Conservation (phyloP, 2,797 vertebrate genomes). For the Pygocentrus nattereri region DNA sequence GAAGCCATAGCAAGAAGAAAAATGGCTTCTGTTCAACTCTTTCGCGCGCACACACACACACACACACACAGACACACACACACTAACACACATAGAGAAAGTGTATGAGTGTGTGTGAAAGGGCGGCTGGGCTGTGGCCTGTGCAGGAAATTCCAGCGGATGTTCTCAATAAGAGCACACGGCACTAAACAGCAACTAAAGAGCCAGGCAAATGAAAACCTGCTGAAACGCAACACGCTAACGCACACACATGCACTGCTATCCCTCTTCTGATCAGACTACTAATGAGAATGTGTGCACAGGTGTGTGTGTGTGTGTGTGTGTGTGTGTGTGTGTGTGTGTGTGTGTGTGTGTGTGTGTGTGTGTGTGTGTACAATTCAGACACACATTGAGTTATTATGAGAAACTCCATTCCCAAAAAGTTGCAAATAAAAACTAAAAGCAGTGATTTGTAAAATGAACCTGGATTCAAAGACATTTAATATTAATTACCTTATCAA, state of each 20-base stretch:
- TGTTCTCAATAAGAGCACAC: conserved; percentile 80
- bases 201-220: conserved; percentile 76
- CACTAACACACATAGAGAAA: conserved; percentile 26
- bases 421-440: too few relatives aligned
- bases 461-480: too few relatives aligned
- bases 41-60: conserved; percentile 9
- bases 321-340: too few relatives aligned
- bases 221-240: conserved; percentile 69
- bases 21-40: conserved; percentile 12
- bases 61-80: conserved; percentile 9
- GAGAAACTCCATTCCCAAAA: too few relatives aligned
- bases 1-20: conserved; percentile 14
- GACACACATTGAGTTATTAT: too few relatives aligned
- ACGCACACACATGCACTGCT: conserved; percentile 35
- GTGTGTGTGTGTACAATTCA: too few relatives aligned
- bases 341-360: too few relatives aligned
- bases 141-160: conserved; percentile 82
- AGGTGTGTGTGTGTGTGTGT: not conserved
- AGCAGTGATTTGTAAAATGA: too few relatives aligned
- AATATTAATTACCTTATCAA: too few relatives aligned
- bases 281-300: conserved; percentile 44
- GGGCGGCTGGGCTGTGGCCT: conserved; percentile 69
- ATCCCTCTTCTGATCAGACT: conserved; percentile 34
- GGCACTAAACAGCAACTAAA: conserved; percentile 59
- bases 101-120: conserved; percentile 50